Evolutionary conservation across 2,888 invertebrate species (phyloP), one percentile per base, ranked within the genome.

Genomic region (Ischnura elegans): DNA sequence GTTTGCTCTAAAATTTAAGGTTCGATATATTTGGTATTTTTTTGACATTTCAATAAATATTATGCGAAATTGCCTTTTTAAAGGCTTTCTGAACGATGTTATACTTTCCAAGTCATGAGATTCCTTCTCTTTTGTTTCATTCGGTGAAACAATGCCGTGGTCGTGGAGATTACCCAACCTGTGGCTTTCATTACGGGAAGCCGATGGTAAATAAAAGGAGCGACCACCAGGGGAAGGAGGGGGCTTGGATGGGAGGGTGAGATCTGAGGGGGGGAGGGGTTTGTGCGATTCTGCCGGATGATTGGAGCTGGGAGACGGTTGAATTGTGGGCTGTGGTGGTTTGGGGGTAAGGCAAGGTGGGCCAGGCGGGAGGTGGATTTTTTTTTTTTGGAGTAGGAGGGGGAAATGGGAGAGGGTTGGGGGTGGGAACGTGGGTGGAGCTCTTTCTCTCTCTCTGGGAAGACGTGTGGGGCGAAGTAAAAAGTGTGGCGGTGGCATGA

Each of bases 101-200:
- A n/a, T n/a, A n/a, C n/a, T n/a, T n/a, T n/a, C n/a, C n/a, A n/a
- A n/a, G n/a, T n/a, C n/a, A n/a, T n/a, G n/a, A n/a, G n/a, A n/a
- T 16, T 87, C 21, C 10, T n/a, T 61, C 43, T 42, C 55, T 90
- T 90, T 66, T 90, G 90, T 90, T 90, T 90, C 61, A 90, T 55
- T 36, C 87, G 51, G 87, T 55, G 87, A 90, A 55, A 61, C 90
- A 90, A 61, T 90, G 61, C 61, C 61, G 66, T 43, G 90, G 90
- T 61, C 90, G 90, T n/a, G 43, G 90, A 90, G 90, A 90, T 90
- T 90, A 90, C 61, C 90, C 90, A 90, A 90, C 90, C 90, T 90
- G 90, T 90, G 90, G 90, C 90, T 90, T 66, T 90, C 90, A 90
- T 90, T 90, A 90, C 61, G 61, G 90, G 90, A 66, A 61, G 90